A percentile compares a stretch with the other conserved stretches of the same genome.
Evolutionary conservation across 2,888 invertebrate species (phyloP).

Genomic region (Callosobruchus maculatus): DNA sequence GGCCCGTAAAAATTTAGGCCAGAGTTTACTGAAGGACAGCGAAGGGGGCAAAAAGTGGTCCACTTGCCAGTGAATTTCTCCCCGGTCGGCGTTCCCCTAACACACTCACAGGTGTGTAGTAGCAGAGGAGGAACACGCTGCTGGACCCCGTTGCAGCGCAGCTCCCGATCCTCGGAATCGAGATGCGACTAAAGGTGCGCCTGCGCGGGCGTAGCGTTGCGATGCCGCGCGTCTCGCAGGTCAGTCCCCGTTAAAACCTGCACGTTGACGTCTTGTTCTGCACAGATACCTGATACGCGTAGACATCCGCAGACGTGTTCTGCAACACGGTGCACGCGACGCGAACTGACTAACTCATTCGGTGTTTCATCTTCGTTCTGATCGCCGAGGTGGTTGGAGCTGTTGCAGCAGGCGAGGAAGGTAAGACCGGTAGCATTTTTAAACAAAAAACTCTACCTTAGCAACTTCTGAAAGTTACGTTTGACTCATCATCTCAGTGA

Average conservation of each 20-base stretch:
- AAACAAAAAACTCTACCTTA: too few species aligned
- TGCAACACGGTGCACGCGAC: not conserved
- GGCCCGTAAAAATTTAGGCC: too few species aligned
- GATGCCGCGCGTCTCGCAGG: not conserved
- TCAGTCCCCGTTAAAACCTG: not conserved
- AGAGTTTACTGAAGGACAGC: too few species aligned
- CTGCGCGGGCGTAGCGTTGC: not conserved
- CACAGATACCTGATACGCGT: not conserved
- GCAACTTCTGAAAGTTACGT: too few species aligned
- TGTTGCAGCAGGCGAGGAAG: not conserved
- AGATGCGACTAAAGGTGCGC: not conserved
- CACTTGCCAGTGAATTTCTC: not conserved
- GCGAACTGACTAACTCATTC: not conserved
- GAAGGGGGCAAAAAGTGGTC: not conserved
- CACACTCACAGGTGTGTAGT: not conserved
- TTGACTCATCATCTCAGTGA: too few species aligned
- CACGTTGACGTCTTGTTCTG: not conserved
- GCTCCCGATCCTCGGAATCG: not conserved
- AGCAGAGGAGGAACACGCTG: not conserved
- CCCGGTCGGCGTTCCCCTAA: not conserved
- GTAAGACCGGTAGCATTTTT: not conserved
- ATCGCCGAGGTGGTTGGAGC: not conserved
- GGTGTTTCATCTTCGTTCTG: not conserved
- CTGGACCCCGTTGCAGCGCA: not conserved
- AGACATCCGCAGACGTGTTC: not conserved